These are phyloP conservation scores for Amiota minor DNA, from an alignment of 2,888 invertebrate species.

Conservation along the genomic window DNA sequence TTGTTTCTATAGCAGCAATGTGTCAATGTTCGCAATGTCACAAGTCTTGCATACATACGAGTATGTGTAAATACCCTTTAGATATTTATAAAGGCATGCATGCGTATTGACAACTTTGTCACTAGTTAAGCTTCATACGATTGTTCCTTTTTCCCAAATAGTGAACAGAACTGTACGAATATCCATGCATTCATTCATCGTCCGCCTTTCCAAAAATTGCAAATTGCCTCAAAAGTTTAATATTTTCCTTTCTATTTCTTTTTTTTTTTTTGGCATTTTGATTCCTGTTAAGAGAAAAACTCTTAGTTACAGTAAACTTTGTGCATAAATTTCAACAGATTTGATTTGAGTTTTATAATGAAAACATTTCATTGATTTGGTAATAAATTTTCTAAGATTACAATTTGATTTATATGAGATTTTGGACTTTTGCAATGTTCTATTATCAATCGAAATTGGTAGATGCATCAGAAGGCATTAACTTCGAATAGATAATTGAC, in stretches of 20 bases:
- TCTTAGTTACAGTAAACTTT: neutral
- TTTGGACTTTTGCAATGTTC: too few species aligned
- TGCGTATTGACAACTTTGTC: slow-evolving; percentile 20
- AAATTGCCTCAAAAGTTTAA: slow-evolving; percentile 49
- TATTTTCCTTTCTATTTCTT: neutral
- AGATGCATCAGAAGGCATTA: too few species aligned
- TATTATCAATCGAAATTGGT: too few species aligned
- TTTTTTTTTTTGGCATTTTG: neutral
- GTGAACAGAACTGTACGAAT: too few species aligned
- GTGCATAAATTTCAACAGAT: too few species aligned
- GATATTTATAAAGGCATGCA: neutral
- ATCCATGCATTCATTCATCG: too few species aligned
- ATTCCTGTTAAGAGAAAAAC: neutral
- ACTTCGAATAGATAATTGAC: too few species aligned
- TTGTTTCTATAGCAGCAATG: slow-evolving; percentile 15
- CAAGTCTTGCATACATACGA: neutral
- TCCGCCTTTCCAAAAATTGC: slow-evolving; percentile 16
- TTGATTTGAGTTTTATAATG: too few species aligned
- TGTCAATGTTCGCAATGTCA: slow-evolving; percentile 16
- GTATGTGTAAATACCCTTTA: neutral
- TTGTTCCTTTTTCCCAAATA: neutral
- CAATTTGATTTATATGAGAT: too few species aligned
- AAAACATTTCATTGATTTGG: too few species aligned
- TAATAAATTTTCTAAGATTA: too few species aligned
- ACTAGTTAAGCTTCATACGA: slow-evolving; percentile 51